Base-by-base conservation (phyloP, 2,888 invertebrate genomes). In the Hetaerina titia region DNA sequence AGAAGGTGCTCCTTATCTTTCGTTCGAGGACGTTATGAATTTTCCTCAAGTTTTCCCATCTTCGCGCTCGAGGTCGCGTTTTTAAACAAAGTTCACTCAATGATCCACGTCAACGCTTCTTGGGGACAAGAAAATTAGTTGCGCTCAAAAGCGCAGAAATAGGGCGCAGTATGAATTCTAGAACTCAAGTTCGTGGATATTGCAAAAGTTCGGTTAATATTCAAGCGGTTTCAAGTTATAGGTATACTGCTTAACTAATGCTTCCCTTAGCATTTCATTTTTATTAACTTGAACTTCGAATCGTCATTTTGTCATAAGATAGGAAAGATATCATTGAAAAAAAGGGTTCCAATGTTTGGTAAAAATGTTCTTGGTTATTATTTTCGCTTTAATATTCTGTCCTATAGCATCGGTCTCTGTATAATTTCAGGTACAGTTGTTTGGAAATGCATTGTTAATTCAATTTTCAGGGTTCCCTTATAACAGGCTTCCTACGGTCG, bases 41-140 rank as follows among this genome's bases (percentile, higher is more conserved):
- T 81, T 81, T n/a, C 25, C 81, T 31, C 81, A 81, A 81, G 31
- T 81, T 81, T 31, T 81, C 81, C 25, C 81, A 81, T 31, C 31
- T 13, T 11, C 9, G 8, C 25, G 81, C 31, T 31, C 5, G 81
- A 31, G 81, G 81, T 31, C 81, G 81, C 81, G 1, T 81, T 31
- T 81, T 81, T 45, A 45, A 81, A 81, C 25, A 13, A 31, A 31
- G 25, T 81, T 81, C 81, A 9, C 81, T 31, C 81, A 15, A 11
- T 81, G 81, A 81, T 81, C 81, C 81, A 81, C 81, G 81, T 81
- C 81, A 81, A 31, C 69, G 19, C 69, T 69, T 69, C 69, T 8
- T 8, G 31, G 13, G 81, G 31, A 81, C 81, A 81, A 31, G 31
- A 31, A 31, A 81, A 81, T 81, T 81, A 81, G 81, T 9, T 5